These are phyloP conservation scores for Ophraella communa DNA, from an alignment of 2,888 invertebrate genomes.

Conservation along the genomic window DNA sequence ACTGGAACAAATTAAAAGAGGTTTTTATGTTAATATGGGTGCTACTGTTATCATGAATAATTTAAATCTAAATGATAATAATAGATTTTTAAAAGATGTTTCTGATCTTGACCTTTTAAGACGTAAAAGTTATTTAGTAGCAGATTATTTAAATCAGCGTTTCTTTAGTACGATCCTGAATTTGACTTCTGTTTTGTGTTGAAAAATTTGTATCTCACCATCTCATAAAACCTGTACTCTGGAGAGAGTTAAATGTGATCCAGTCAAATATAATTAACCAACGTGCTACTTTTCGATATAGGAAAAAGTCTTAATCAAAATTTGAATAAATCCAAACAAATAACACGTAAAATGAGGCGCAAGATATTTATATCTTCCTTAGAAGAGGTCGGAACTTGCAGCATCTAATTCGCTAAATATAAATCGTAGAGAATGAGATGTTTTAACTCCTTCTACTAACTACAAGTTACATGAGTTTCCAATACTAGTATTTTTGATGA, in stretches of 20 bases:
- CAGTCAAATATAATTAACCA: background rate
- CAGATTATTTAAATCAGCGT: too few relatives aligned
- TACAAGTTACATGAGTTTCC: slow-evolving; percentile 45
- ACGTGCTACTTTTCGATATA: background rate
- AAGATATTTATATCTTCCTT: slow-evolving; percentile 52
- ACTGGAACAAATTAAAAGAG: too few relatives aligned
- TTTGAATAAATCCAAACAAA: slow-evolving; percentile 50
- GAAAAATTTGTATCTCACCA: background rate
- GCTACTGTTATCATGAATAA: too few relatives aligned
- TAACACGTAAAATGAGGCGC: slow-evolving; percentile 49
- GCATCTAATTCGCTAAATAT: slow-evolving; percentile 52
- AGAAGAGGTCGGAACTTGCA: slow-evolving; percentile 51
- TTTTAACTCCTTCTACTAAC: slow-evolving; percentile 50
- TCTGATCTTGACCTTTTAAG: too few relatives aligned
- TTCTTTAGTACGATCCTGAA: background rate
- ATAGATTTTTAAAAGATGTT: too few relatives aligned
- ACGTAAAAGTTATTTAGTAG: too few relatives aligned
- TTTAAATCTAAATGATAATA: too few relatives aligned
- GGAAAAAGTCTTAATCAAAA: slow-evolving; percentile 38
- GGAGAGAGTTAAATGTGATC: background rate
- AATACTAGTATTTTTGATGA: slow-evolving; percentile 36
- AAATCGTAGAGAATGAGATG: slow-evolving; percentile 49
- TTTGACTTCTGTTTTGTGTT: background rate
- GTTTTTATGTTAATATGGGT: too few relatives aligned
- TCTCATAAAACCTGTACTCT: background rate